These are phyloP conservation scores for Trachemys scripta DNA, from an alignment of 2,113 vertebrate species.

Conservation along the genomic window DNA sequence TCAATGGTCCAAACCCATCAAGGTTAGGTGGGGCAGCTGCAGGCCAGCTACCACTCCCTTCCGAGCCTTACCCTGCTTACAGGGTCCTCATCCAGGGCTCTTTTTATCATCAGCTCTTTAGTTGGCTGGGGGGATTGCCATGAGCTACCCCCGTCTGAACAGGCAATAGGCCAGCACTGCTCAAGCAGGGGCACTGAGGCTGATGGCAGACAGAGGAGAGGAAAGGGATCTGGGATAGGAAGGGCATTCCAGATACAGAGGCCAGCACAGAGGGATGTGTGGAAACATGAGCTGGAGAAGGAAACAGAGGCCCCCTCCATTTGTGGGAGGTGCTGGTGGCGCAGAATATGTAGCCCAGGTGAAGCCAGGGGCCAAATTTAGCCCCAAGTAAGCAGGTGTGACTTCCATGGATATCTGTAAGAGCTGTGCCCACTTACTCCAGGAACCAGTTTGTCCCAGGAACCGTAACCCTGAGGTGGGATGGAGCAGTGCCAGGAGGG, in stretches of 20 bases:
- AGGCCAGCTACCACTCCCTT: rapidly evolving
- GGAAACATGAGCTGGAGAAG: background rate
- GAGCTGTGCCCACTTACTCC: background rate
- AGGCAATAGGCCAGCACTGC: background rate
- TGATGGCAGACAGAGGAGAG: background rate
- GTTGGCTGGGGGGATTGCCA: background rate
- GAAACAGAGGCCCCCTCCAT: background rate
- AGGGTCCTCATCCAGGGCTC: background rate
- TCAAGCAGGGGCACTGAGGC: background rate
- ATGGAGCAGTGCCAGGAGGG: background rate
- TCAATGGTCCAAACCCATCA: rapidly evolving
- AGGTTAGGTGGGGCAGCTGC: rapidly evolving
- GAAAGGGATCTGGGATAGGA: background rate
- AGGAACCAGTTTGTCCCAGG: too few species aligned
- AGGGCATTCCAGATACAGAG: background rate
- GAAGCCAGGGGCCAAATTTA: background rate
- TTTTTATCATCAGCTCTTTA: background rate
- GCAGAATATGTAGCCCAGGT: background rate
- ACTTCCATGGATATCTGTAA: too few species aligned
- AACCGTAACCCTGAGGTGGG: background rate
- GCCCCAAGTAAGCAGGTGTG: background rate
- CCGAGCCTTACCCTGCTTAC: background rate
- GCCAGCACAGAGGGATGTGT: background rate
- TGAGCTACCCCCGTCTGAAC: background rate
- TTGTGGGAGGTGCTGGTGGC: background rate